These are phyloP conservation scores for Onthophagus taurus DNA, from an alignment of 1,140 invertebrate species.

Conservation along the genomic window DNA sequence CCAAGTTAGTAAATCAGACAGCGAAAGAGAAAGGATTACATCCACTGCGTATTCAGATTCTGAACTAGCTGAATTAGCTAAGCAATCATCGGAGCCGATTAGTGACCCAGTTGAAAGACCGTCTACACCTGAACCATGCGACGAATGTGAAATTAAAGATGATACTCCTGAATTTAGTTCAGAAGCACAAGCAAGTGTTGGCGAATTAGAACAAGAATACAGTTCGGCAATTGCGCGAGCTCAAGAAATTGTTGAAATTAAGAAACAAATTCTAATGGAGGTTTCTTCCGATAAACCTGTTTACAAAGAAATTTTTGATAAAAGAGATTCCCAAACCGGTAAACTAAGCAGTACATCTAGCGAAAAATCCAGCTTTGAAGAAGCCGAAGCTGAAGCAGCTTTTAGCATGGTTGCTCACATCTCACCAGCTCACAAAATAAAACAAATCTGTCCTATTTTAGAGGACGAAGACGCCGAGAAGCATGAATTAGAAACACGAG, in stretches of 20 bases:
- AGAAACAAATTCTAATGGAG: constrained; percentile 15
- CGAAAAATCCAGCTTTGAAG: constrained; percentile 38
- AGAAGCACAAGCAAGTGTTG: constrained; percentile 21
- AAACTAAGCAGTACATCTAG: constrained; percentile 34
- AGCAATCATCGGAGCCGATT: constrained; percentile 32
- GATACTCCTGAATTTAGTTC: constrained; percentile 32
- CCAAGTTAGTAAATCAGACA: constrained; percentile 37
- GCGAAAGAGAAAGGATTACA: constrained; percentile 30
- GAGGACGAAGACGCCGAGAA: constrained; percentile 47
- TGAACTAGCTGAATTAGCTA: constrained; percentile 37
- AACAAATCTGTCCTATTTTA: constrained; percentile 41
- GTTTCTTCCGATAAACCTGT: constrained; percentile 14
- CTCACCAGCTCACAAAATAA: constrained; percentile 35
- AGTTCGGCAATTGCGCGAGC: constrained; percentile 18
- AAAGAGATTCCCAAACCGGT: constrained; percentile 34
- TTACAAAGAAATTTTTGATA: constrained; percentile 28
- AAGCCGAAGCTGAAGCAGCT: constrained; percentile 43
- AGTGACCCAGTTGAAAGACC: constrained; percentile 43
- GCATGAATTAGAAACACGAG: constrained; percentile 40
- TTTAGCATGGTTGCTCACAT: constrained; percentile 41
- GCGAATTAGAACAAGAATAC: constrained; percentile 27
- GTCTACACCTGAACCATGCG: constrained; percentile 41
- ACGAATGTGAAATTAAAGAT: constrained; percentile 35
- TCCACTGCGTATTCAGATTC: constrained; percentile 38
- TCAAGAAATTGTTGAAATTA: constrained; percentile 17